phyloP scores from a whole-genome alignment of 2,797 vertebrate genomes.

The Takifugu ocellatus region DNA sequence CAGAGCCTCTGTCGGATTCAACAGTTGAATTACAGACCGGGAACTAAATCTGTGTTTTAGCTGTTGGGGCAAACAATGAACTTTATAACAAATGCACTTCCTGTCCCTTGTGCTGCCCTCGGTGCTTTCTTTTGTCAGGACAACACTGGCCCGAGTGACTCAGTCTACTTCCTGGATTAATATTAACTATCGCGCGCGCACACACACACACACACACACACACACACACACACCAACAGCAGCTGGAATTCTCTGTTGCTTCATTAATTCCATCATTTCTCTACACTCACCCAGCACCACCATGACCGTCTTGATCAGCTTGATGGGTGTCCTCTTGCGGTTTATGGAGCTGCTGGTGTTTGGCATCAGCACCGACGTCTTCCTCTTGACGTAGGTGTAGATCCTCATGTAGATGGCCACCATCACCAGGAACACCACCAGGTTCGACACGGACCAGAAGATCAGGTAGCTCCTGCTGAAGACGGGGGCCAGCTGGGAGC shows the following conservation, averaged over 20 bases:
- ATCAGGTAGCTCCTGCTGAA: slow-evolving; percentile 94
- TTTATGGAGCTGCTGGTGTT: slow-evolving; percentile 90
- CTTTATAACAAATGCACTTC: too few species aligned
- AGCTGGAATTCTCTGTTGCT: background rate
- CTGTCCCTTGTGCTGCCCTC: too few species aligned
- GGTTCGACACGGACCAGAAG: slow-evolving; percentile 92
- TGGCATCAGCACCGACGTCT: slow-evolving; percentile 81
- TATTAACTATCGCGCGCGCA: background rate
- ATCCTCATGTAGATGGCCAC: slow-evolving; percentile 90
- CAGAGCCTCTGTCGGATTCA: too few species aligned
- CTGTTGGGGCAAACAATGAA: too few species aligned
- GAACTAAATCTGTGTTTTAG: too few species aligned
- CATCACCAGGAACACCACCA: slow-evolving; percentile 91
- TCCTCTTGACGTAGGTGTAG: slow-evolving; percentile 91
- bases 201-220: too few species aligned
- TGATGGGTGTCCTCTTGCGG: slow-evolving; percentile 88
- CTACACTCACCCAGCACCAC: slow-evolving; percentile 88
- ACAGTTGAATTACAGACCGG: too few species aligned
- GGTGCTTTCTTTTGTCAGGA: slow-evolving; percentile 5
- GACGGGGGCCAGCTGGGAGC: slow-evolving; percentile 90
- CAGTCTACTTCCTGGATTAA: slow-evolving; percentile 12
- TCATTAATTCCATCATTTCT: background rate
- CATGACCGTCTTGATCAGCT: slow-evolving; percentile 98
- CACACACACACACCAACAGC: too few species aligned
- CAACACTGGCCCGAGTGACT: slow-evolving; percentile 27